These are phyloP conservation scores for Watsonalla cultraria DNA, from an alignment of 2,888 invertebrate species.

Conservation along the genomic window DNA sequence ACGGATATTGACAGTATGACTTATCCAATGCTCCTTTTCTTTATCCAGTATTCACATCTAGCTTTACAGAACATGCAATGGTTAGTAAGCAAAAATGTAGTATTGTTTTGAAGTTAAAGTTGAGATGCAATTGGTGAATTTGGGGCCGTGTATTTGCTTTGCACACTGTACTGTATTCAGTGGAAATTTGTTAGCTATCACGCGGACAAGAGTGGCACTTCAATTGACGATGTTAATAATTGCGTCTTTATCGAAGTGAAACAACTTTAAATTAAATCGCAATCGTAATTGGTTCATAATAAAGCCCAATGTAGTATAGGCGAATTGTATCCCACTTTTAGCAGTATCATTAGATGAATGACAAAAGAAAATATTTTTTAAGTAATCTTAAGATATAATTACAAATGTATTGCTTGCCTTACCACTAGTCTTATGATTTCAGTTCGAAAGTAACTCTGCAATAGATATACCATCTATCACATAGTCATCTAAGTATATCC, in stretches of 20 bases:
- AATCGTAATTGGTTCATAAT: no score
- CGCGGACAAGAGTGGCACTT: background rate
- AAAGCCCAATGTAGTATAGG: no score
- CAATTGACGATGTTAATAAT: background rate
- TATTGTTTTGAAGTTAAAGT: background rate
- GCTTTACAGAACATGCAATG: background rate
- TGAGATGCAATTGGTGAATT: conserved; percentile 13
- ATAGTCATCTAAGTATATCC: no score
- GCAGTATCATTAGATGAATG: no score
- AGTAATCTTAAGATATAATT: no score
- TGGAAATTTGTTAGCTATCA: conserved; percentile 7
- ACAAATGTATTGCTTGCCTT: no score
- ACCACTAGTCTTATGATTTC: no score
- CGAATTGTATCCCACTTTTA: no score
- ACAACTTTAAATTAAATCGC: no score
- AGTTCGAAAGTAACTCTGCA: no score
- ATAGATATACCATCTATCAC: no score
- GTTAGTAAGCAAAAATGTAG: background rate
- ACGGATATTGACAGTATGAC: background rate
- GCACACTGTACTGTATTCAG: conserved; percentile 27
- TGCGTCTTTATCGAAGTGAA: background rate
- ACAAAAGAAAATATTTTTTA: no score
- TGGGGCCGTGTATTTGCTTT: conserved; percentile 40
- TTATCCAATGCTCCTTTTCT: background rate
- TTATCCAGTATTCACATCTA: background rate